phyloP scores from a whole-genome alignment of 2,113 vertebrate species.

The Bucco capensis region DNA sequence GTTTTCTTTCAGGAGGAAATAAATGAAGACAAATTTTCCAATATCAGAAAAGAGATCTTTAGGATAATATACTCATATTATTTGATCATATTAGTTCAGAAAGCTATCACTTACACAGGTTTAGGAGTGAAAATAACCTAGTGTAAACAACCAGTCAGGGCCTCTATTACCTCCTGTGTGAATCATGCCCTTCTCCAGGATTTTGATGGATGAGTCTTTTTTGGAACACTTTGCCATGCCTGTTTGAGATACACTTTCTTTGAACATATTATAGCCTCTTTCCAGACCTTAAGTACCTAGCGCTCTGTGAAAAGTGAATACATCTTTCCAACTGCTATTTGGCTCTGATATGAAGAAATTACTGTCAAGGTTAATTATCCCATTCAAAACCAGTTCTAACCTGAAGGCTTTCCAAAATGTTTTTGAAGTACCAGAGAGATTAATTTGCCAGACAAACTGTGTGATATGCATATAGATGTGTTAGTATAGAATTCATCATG shows the following conservation, averaged over 20 bases:
- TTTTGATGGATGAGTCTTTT: conserved; percentile 18
- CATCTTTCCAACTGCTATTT: conserved; percentile 50
- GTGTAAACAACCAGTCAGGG: not conserved
- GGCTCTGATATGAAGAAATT: conserved; percentile 55
- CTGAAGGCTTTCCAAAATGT: conserved; percentile 64
- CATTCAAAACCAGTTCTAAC: conserved; percentile 53
- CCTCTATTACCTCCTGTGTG: not conserved
- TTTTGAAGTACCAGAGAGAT: conserved; percentile 49
- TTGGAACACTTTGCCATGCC: conserved; percentile 16
- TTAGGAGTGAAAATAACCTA: not conserved
- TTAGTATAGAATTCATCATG: not conserved
- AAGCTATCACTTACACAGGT: not conserved
- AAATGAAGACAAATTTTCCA: not conserved
- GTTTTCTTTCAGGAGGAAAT: not conserved
- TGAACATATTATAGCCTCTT: conserved; percentile 32
- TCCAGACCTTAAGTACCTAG: conserved; percentile 45
- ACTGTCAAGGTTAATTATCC: conserved; percentile 68
- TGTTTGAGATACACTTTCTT: conserved; percentile 33
- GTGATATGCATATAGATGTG: conserved; percentile 11
- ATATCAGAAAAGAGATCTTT: not conserved
- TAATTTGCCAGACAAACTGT: conserved; percentile 28
- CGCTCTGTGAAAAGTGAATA: conserved; percentile 58
- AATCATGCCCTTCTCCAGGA: not conserved
- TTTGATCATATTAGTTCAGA: not conserved
- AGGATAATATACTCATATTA: not conserved